Evolutionary conservation across 2,113 vertebrate genomes (phyloP), one percentile per base, ranked within the genome.

Genomic region (Hippocampus zosterae): DNA sequence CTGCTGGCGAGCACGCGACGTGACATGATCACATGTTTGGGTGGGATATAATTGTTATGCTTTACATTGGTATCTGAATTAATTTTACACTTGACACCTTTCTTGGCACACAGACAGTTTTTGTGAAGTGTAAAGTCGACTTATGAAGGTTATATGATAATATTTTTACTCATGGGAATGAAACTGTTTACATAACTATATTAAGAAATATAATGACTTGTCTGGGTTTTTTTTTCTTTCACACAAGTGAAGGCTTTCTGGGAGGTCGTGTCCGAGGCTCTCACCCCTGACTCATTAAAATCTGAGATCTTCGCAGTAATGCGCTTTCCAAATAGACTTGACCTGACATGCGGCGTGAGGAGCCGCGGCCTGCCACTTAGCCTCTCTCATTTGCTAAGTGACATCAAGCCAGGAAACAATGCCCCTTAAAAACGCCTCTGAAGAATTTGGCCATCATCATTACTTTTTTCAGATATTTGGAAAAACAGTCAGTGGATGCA

Each of bases 371-470:
- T 69, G 76, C 77, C 80, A 75, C 74, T 83, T 74, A 72, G 76
- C 74, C 74, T 78, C 74, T 41, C 67, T 62, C 78, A 72, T 64
- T 81, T 27, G 63, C 70, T 79, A 71, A 76, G 76, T 81, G 74
- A 79, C 78, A 81, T 75, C 69, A 61, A 67, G 46, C 59, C 48
- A 70, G 61, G 71, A 77, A 53, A 53, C 16, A 29, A 68, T 55
- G 70, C 68, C 25, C 60, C 37, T 81, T 25, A 41, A 3, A 65
- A 69, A 67, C 74, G 64, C 67, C 62, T 67, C 67, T 55, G 69
- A 57, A 44, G 72, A 5, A 57, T 23, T 13, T 25, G 3, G 6
- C 15, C 27, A 10, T 19, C 18, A 37, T 33, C 7, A 7, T 41
- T 63, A 23, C 8, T 23, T 18, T 62, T 40, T 62, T 41, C 7